Conservation (phyloP, 1,140 invertebrate species). For the Asbolus verrucosus region DNA sequence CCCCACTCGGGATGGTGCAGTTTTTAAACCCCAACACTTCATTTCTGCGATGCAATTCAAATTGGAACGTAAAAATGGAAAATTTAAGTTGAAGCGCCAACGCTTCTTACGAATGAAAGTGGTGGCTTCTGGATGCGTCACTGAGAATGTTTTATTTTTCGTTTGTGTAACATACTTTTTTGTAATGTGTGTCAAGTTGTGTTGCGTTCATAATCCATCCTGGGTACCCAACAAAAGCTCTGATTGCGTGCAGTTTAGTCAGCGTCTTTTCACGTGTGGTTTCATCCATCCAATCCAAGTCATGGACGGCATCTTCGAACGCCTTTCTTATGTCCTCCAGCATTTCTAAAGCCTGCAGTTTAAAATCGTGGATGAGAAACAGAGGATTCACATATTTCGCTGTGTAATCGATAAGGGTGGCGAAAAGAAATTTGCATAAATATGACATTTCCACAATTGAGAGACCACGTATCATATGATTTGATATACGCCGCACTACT, state of each 20-base stretch:
- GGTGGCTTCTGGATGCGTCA: too few relatives aligned
- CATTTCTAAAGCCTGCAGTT: conserved; percentile 77
- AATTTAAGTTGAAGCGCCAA: too few relatives aligned
- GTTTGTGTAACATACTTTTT: conserved; percentile 65
- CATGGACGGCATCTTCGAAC: conserved; percentile 76
- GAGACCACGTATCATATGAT: too few relatives aligned
- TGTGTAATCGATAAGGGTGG: not conserved
- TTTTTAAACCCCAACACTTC: too few relatives aligned
- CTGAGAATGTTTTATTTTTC: too few relatives aligned
- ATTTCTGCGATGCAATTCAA: too few relatives aligned
- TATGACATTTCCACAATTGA: too few relatives aligned
- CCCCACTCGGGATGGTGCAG: too few relatives aligned
- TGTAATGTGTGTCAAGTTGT: conserved; percentile 71
- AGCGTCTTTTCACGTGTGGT: conserved; percentile 73
- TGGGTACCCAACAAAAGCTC: conserved; percentile 79
- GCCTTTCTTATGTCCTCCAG: conserved; percentile 78
- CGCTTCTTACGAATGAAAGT: too few relatives aligned
- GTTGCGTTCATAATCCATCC: conserved; percentile 74
- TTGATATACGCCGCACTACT: too few relatives aligned
- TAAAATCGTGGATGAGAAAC: conserved; percentile 18
- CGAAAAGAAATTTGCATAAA: too few relatives aligned
- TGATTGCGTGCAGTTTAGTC: conserved; percentile 74
- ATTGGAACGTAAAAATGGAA: too few relatives aligned
- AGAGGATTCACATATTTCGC: not conserved
- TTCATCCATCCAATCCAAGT: conserved; percentile 83